Evolutionary conservation across 2,888 invertebrate genomes (phyloP).

Genomic region (Arenicola marina): DNA sequence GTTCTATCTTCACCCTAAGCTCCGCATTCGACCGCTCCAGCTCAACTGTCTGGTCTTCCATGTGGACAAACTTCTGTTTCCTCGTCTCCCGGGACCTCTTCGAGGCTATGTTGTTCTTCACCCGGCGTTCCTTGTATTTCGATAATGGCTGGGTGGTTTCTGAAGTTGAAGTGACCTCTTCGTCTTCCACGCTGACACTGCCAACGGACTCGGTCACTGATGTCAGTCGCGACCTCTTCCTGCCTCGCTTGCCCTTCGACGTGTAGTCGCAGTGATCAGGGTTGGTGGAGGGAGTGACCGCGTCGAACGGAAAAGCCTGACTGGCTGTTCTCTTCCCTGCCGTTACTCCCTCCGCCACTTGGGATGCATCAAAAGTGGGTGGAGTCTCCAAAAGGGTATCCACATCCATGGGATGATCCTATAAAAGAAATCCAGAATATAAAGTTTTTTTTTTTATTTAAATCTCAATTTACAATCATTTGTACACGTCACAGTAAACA

Average conservation of each 20-base stretch:
- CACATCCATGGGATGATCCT: too few relatives aligned
- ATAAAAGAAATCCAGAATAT: too few relatives aligned
- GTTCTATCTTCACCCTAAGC: slow-evolving; percentile 41
- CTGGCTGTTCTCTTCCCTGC: too few relatives aligned
- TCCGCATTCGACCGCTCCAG: slow-evolving; percentile 44
- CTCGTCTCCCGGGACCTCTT: slow-evolving; percentile 48
- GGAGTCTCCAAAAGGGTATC: too few relatives aligned
- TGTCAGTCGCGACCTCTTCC: neutral
- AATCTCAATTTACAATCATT: too few relatives aligned
- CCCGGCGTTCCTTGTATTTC: slow-evolving; percentile 42
- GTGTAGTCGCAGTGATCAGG: neutral
- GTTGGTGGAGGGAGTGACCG: too few relatives aligned
- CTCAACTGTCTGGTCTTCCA: slow-evolving; percentile 46
- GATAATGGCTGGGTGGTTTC: neutral
- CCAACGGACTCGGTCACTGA: neutral
- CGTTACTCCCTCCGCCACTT: too few relatives aligned
- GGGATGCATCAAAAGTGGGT: too few relatives aligned
- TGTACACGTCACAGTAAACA: too few relatives aligned
- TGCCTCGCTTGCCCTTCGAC: neutral
- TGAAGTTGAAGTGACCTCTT: neutral
- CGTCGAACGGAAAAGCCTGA: too few relatives aligned
- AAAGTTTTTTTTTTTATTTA: too few relatives aligned
- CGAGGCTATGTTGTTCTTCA: slow-evolving; percentile 56
- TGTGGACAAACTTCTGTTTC: slow-evolving; percentile 46
- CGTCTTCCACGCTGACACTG: too few relatives aligned